Base-by-base conservation (phyloP, 2,888 invertebrate species). In the Hirtodrosophila trivittata region DNA sequence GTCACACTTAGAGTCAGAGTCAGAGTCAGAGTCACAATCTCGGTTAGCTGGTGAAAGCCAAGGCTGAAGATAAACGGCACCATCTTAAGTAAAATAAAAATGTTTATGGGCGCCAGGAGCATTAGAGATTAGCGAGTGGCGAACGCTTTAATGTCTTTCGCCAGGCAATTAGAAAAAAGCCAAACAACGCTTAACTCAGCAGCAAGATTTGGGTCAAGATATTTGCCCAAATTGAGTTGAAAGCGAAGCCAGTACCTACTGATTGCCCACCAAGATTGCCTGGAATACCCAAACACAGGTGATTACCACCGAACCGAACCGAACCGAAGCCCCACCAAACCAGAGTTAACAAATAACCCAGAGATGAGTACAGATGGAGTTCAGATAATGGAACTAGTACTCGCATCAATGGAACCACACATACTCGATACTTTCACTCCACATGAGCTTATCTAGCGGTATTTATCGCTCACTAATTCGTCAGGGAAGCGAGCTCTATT, bases 31-130 rank as follows among this genome's bases (percentile, higher is more conserved):
- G 8, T 6, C 6, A n/a, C 10, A 7, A 6, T n/a, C 5, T 32
- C 32, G 5, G 9, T n/a, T n/a, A 21, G 9, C 28, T 28, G 28
- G 43, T 54, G 35, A 57, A 62, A 76, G 54, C 49, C 32, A 39
- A 5, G 5, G 7, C 54, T 51, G 7, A 10, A 39, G 62, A 74
- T 81, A 75, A 64, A 51, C 59, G 64, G 45, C 49, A 37, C 54
- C 57, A 60, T 72, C 77, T 62, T 21, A 42, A 56, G 69, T 66
- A 28, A 69, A 66, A 65, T 72, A 60, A 75, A 78, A 76, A 72
- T 75, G 56, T 76, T 72, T 76, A 73, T 51, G 76, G 57, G 60
- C 49, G 64, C 64, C 58, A 49, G 51, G 33, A 57, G 54, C 78
- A 62, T 69, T 78, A 62, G 66, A 71, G 68, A 81, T 77, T 68